A percentile compares a stretch with the other conserved stretches of the same genome.
phyloP scores from a whole-genome alignment of 2,888 invertebrate genomes.

The Phyllotreta striolata region DNA sequence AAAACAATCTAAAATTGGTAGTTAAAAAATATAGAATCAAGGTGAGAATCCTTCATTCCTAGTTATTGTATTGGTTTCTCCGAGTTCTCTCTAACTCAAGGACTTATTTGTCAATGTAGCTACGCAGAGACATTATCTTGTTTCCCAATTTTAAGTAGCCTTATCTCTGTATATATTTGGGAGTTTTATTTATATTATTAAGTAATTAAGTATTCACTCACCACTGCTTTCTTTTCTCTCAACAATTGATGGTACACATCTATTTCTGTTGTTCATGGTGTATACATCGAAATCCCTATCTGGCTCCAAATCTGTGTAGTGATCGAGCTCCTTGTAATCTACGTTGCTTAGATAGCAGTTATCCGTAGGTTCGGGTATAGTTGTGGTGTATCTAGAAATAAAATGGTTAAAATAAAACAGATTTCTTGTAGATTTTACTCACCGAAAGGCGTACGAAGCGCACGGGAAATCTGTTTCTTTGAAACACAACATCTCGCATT shows the following conservation, averaged over 20 bases:
- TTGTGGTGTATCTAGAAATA: constrained; percentile 46
- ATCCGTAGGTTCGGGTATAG: constrained; percentile 67
- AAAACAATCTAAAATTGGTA: constrained; percentile 74
- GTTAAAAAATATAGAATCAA: no score
- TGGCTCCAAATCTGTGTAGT: constrained; percentile 77
- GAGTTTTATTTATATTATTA: no score
- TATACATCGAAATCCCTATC: constrained; percentile 83
- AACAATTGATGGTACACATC: constrained; percentile 59
- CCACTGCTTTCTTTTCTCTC: constrained; percentile 61
- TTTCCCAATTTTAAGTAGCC: no score
- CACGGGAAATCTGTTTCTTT: constrained; percentile 76
- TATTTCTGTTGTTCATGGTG: constrained; percentile 70
- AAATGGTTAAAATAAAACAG: neutral
- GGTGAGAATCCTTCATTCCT: no score
- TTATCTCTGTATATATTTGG: no score
- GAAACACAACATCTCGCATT: constrained; percentile 80
- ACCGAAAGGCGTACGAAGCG: constrained; percentile 81
- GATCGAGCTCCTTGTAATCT: constrained; percentile 73
- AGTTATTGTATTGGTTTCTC: no score
- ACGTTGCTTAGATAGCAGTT: constrained; percentile 81
- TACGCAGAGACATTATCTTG: no score
- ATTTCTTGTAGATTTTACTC: constrained; percentile 31
- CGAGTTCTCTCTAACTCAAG: no score
- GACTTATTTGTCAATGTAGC: no score
- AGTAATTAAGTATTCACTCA: no score